Evolutionary conservation across 2,113 vertebrate genomes (phyloP).

Genomic region (Xenopus tropicalis): DNA sequence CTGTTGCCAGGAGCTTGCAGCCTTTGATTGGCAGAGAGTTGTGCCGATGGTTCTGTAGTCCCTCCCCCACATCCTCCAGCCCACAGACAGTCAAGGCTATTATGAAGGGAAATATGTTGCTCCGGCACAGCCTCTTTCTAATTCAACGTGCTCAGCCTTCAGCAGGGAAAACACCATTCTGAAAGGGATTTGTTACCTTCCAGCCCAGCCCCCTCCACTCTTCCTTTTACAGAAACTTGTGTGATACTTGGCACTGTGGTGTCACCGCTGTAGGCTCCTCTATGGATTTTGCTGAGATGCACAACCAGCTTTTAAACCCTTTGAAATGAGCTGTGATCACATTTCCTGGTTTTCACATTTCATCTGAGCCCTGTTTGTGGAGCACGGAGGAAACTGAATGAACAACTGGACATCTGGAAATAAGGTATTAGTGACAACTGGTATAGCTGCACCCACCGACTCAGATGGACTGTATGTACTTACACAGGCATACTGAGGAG

Average conservation of each 20-base stretch:
- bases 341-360: constrained; percentile 38
- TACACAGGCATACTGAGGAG: neutral
- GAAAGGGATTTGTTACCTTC: constrained; percentile 31
- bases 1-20: constrained; percentile 51
- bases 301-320: constrained; percentile 23
- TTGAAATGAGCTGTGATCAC: constrained; percentile 33
- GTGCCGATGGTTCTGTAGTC: constrained; percentile 52
- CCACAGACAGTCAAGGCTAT: constrained; percentile 46
- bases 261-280: constrained; percentile 4
- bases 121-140: constrained; percentile 39
- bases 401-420: constrained; percentile 53
- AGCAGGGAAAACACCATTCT: constrained; percentile 44
- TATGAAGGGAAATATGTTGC: constrained; percentile 41
- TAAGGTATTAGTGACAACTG: constrained; percentile 58
- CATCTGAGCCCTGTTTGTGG: constrained; percentile 20
- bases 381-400: constrained; percentile 52
- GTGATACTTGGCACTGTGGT: constrained; percentile 39
- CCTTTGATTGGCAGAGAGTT: constrained; percentile 54
- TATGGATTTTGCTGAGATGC: constrained; percentile 29
- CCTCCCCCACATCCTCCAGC: constrained; percentile 73
- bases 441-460: neutral
- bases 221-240: constrained; percentile 27
- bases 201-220: constrained; percentile 22
- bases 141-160: constrained; percentile 37
- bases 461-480: neutral